phyloP scores from a whole-genome alignment of 2,797 vertebrate genomes.

The Amblyopsis hoosieri region DNA sequence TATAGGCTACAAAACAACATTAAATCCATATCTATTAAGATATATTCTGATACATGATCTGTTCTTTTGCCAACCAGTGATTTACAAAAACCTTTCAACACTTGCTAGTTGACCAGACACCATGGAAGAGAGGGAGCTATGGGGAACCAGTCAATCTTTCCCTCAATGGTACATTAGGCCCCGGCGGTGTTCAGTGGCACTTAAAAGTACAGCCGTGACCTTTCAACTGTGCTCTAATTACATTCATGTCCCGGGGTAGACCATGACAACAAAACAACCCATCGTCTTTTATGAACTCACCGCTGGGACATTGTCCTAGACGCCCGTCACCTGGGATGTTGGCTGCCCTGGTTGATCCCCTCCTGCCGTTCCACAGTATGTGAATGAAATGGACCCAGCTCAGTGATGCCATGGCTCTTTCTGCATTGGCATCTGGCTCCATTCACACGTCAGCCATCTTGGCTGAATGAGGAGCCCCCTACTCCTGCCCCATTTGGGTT shows the following conservation, averaged over 20 bases:
- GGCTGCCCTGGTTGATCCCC: constrained; percentile 66
- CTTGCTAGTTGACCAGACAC: constrained; percentile 43
- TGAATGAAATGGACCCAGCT: constrained; percentile 53
- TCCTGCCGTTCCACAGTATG: constrained; percentile 59
- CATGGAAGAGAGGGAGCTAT: constrained; percentile 39
- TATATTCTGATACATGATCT: constrained; percentile 34
- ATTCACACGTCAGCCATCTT: constrained; percentile 74
- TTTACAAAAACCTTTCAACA: constrained; percentile 57
- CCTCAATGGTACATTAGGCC: constrained; percentile 68
- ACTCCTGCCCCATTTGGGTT: constrained; percentile 30
- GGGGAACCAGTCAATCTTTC: constrained; percentile 62
- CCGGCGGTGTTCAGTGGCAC: constrained; percentile 70
- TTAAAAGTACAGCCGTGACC: constrained; percentile 74
- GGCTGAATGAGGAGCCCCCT: constrained; percentile 52
- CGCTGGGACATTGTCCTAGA: constrained; percentile 74
- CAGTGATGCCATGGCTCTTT: constrained; percentile 62
- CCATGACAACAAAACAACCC: constrained; percentile 73
- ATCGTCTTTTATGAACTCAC: constrained; percentile 74
- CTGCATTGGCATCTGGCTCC: constrained; percentile 69
- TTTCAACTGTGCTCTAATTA: constrained; percentile 81
- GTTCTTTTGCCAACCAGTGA: constrained; percentile 33
- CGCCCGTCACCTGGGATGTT: constrained; percentile 78
- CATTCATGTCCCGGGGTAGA: constrained; percentile 77
- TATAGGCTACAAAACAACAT: not conserved
- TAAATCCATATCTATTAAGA: constrained; percentile 26